Conservation (phyloP, 2,888 invertebrate species). For the Ophion slaviceki region DNA sequence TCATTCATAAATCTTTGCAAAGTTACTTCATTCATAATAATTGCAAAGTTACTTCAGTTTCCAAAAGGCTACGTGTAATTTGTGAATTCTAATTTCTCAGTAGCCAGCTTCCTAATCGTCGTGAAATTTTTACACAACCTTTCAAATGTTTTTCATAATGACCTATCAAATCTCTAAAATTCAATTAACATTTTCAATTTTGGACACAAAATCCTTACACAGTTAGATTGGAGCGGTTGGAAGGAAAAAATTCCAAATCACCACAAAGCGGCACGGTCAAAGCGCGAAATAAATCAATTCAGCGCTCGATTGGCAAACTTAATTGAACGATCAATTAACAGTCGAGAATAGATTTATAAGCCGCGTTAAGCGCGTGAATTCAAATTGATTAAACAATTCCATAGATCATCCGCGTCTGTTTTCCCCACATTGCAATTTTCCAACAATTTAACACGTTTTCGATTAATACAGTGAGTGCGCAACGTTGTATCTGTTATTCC, state of each 20-base stretch:
- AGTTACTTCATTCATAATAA: no score
- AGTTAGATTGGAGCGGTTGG: not conserved
- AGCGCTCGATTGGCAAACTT: not conserved
- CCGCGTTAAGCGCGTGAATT: not conserved
- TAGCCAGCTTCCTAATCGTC: no score
- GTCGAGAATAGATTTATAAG: not conserved
- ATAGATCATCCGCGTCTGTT: constrained; percentile 13
- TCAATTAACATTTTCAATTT: no score
- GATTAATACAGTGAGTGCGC: not conserved
- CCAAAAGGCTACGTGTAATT: no score
- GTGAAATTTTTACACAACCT: no score
- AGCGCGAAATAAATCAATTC: not conserved
- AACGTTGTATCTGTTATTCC: constrained; percentile 23
- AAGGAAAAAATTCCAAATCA: not conserved
- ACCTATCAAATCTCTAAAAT: no score
- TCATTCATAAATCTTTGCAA: no score
- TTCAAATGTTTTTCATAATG: no score
- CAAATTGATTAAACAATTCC: constrained; percentile 14
- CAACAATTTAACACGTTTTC: constrained; percentile 27
- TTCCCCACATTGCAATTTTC: constrained; percentile 13
- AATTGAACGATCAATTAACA: not conserved
- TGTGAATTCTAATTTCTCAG: no score
- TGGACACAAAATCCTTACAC: not conserved
- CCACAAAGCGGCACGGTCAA: not conserved
- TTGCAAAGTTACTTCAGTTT: no score